A percentile compares a stretch with the other conserved stretches of the same genome.
These are phyloP conservation scores for Oenanthe oenanthe DNA, from an alignment of 2,113 vertebrate species.

Conservation along the genomic window DNA sequence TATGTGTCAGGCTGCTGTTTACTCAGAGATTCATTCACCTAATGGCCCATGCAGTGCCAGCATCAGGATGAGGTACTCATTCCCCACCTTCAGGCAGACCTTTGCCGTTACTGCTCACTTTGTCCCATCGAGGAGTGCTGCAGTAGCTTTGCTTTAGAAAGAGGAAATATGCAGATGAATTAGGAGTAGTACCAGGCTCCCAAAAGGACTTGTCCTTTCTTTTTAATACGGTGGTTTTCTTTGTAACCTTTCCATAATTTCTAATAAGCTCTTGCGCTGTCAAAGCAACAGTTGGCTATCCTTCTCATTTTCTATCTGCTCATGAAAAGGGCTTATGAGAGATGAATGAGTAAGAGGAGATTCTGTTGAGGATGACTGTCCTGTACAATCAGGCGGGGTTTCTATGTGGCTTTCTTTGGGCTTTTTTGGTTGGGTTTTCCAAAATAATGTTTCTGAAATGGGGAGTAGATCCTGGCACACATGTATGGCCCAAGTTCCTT, in stretches of 20 bases:
- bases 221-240: background rate
- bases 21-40: background rate
- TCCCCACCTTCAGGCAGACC: background rate
- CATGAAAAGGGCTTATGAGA: background rate
- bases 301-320: conserved; percentile 8
- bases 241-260: background rate
- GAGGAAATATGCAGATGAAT: background rate
- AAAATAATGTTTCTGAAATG: background rate
- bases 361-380: background rate
- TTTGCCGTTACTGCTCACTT: background rate
- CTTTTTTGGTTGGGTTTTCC: background rate
- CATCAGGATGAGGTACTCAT: background rate
- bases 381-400: background rate
- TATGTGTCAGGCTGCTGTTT: background rate
- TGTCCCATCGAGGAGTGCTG: background rate
- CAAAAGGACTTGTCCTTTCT: background rate
- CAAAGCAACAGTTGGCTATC: background rate
- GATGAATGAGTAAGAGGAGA: background rate
- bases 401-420: background rate
- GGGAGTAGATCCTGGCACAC: background rate
- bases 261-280: background rate
- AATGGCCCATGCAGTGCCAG: background rate
- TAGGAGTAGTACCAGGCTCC: background rate
- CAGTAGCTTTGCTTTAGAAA: background rate
- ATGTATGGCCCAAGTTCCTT: background rate